Percentiles rank a stretch among this genome's conserved stretches.
Evolutionary conservation across 2,797 vertebrate genomes (phyloP).

Genomic region (Pempheris klunzingeri): DNA sequence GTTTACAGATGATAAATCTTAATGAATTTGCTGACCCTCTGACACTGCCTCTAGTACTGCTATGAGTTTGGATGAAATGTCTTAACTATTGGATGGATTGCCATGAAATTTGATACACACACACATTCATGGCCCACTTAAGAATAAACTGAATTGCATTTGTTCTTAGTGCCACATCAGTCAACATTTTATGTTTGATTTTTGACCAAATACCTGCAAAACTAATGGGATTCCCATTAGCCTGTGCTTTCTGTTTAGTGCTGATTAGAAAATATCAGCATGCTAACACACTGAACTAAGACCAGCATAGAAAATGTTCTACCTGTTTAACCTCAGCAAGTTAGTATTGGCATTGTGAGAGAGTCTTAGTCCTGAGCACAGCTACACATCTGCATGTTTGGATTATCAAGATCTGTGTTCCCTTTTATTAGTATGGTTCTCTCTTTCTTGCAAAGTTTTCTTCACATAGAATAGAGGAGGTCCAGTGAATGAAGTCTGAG

Average conservation of each 20-base stretch:
- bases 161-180: too few species aligned
- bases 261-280: background rate
- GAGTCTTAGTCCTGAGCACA: background rate
- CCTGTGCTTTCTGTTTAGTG: background rate
- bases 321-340: background rate
- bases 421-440: conserved; percentile 39
- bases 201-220: background rate
- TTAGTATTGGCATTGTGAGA: background rate
- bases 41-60: background rate
- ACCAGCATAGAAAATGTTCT: background rate
- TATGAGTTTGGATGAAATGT: background rate
- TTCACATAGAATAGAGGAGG: conserved; percentile 43
- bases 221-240: background rate
- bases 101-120: background rate
- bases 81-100: background rate
- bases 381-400: conserved; percentile 9
- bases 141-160: too few species aligned
- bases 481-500: conserved; percentile 68
- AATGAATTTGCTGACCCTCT: background rate
- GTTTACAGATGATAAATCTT: conserved; percentile 9
- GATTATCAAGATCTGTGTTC: conserved; percentile 26
- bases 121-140: background rate
- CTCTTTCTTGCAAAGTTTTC: conserved; percentile 40
- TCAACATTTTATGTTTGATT: conserved; percentile 1
- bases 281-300: background rate